phyloP scores from a whole-genome alignment of 2,888 invertebrate species.

The Brachyopa scutellaris region DNA sequence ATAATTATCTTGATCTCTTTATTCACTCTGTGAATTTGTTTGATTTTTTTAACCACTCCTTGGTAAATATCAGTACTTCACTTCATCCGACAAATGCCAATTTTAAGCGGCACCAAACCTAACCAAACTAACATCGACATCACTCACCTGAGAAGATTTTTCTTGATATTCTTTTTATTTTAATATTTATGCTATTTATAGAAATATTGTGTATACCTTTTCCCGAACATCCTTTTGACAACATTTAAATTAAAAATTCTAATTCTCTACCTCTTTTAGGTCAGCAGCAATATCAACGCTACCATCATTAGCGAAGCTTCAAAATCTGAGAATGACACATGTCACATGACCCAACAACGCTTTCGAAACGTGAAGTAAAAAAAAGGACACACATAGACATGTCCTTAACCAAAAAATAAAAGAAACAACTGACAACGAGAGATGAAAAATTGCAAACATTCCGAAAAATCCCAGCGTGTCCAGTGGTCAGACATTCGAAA shows the following conservation, averaged over 20 bases:
- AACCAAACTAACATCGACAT: too few species aligned
- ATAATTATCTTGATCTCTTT: too few species aligned
- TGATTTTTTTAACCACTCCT: too few species aligned
- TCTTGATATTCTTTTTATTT: too few species aligned
- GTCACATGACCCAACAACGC: conserved; percentile 52
- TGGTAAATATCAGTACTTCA: too few species aligned
- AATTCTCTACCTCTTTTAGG: conserved; percentile 46
- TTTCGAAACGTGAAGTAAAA: conserved; percentile 54
- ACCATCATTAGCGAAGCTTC: conserved; percentile 38
- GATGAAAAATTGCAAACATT: conserved; percentile 72
- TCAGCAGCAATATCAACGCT: conserved; percentile 16
- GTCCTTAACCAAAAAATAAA: conserved; percentile 28
- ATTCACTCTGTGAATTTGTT: too few species aligned
- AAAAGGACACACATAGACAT: conserved; percentile 37
- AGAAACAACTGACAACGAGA: conserved; percentile 39
- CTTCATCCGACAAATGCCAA: too few species aligned
- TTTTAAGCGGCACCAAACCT: too few species aligned
- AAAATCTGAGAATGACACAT: conserved; percentile 56
- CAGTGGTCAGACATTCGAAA: conserved; percentile 71
- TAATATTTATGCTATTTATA: too few species aligned
- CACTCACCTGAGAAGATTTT: too few species aligned
- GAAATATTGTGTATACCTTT: too few species aligned
- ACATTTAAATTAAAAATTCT: too few species aligned
- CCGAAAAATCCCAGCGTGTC: conserved; percentile 70
- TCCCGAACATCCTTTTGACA: conserved; percentile 74